Conservation (phyloP, 2,888 invertebrate species). For the Sphecodes monilicornis region DNA sequence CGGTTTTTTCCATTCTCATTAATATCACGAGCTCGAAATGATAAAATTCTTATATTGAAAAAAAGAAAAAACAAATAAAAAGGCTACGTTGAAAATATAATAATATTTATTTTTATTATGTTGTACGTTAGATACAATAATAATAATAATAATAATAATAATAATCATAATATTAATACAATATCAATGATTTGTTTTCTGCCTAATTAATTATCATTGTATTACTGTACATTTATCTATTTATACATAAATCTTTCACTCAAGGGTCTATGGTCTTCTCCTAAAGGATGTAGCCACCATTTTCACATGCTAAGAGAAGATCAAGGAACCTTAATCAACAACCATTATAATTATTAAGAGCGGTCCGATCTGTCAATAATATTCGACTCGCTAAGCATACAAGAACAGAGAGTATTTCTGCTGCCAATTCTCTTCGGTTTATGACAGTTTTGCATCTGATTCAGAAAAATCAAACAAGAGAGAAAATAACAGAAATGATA, state of each 20-base stretch:
- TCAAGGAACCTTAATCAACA: conserved; percentile 78
- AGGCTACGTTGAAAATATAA: conserved; percentile 81
- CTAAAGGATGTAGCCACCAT: conserved; percentile 23
- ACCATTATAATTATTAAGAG: conserved; percentile 78
- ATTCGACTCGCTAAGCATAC: conserved; percentile 51
- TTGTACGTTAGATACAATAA: conserved; percentile 82
- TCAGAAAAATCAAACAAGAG: conserved; percentile 27
- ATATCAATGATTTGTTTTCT: conserved; percentile 79
- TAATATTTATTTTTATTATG: conserved; percentile 81
- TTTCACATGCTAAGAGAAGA: conserved; percentile 68
- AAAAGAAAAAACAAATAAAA: conserved; percentile 61
- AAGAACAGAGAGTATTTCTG: conserved; percentile 62
- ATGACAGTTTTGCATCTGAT: conserved; percentile 27
- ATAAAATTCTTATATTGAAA: conserved; percentile 44
- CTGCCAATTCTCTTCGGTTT: conserved; percentile 49
- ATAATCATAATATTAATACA: conserved; percentile 82
- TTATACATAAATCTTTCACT: conserved; percentile 82
- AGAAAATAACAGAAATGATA: neutral
- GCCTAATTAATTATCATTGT: conserved; percentile 77
- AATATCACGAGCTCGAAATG: neutral
- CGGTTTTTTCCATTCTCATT: neutral
- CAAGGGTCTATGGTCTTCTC: conserved; percentile 74
- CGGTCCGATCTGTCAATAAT: conserved; percentile 72
- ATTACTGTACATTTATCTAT: conserved; percentile 82
- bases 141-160: conserved; percentile 82